Conservation (phyloP, 2,888 invertebrate species). For the Cheilosia variabilis region DNA sequence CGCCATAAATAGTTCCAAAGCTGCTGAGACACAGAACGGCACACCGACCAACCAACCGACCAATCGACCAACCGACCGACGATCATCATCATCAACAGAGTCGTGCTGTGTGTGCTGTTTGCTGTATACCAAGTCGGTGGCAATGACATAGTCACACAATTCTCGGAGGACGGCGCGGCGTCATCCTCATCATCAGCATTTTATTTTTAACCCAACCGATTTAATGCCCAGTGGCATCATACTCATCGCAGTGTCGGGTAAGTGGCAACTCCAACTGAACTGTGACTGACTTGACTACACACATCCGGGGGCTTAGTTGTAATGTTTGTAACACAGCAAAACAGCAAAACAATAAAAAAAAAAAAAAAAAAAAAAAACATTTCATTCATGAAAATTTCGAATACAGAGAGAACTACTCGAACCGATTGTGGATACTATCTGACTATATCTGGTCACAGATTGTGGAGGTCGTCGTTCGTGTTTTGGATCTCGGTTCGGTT, state of each 20-base stretch:
- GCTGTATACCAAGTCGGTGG: constrained; percentile 25
- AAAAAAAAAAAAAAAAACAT: neutral
- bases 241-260: neutral
- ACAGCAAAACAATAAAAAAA: too few relatives aligned
- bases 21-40: constrained; percentile 35
- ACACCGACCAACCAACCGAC: neutral
- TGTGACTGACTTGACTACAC: constrained; percentile 57
- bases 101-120: constrained; percentile 14
- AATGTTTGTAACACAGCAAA: constrained; percentile 2
- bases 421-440: constrained; percentile 34
- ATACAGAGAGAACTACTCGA: constrained; percentile 3
- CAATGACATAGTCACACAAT: constrained; percentile 71
- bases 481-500: constrained; percentile 39
- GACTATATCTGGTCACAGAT: constrained; percentile 65
- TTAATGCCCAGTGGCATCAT: constrained; percentile 36
- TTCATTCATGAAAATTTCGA: constrained; percentile 65
- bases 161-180: constrained; percentile 42
- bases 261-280: constrained; percentile 19
- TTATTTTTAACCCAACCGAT: constrained; percentile 12
- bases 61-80: constrained; percentile 5
- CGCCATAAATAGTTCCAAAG: constrained; percentile 64
- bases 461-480: constrained; percentile 66
- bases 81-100: constrained; percentile 36
- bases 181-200: constrained; percentile 38
- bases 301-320: constrained; percentile 62